Evolutionary conservation across 2,113 vertebrate species (phyloP), one percentile per base, ranked within the genome.

Genomic region (Acanthisitta chloris): DNA sequence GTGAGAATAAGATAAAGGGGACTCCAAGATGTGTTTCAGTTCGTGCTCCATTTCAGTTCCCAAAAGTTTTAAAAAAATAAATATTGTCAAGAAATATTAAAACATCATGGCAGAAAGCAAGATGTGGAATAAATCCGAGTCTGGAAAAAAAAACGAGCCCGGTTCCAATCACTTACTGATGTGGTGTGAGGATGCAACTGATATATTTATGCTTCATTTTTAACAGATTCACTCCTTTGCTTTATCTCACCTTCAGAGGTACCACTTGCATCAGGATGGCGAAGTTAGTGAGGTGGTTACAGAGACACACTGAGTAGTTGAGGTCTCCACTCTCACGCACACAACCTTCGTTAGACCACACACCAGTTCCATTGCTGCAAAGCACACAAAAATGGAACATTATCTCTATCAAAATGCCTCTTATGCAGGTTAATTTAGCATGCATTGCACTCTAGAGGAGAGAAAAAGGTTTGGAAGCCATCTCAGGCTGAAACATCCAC

Each of bases 211-310:
- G 25, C 24, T 40, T 51, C 4, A 10, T 42, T 66, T 70, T 36
- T 12, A 70, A 6, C 70, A 57, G 24, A 7, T 17, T 34, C 24
- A 51, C 1, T 14, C 31, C 26, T 62, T 33, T 40, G 70, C 31
- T 67, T 57, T 40, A 4, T n/a, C 98, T 97, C 97, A 99, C 99
- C 99, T 99, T 94, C 74, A 99, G 92, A 5, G 99, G 99, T 34
- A 99, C 99, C 92, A 99, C 99, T 97, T 99, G 99, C 99, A 99
- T 99, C 24, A 99, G 98, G 83, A 99, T 99, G 96, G 99, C 99
- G 2, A 99, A 99, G 98, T 99, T 99, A 94, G 99, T 99, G 94
- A 99, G 99, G 97, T 99, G 99, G 34, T 99, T 99, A 90, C 99
- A 99, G 86, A 97, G 98, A 82, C 99, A 99, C 90, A 99, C 84